Percentiles rank a stretch among this genome's conserved stretches.
These are phyloP conservation scores for Phoenoteleia sp. DNA, from an alignment of 2,888 invertebrate species.

Conservation along the genomic window DNA sequence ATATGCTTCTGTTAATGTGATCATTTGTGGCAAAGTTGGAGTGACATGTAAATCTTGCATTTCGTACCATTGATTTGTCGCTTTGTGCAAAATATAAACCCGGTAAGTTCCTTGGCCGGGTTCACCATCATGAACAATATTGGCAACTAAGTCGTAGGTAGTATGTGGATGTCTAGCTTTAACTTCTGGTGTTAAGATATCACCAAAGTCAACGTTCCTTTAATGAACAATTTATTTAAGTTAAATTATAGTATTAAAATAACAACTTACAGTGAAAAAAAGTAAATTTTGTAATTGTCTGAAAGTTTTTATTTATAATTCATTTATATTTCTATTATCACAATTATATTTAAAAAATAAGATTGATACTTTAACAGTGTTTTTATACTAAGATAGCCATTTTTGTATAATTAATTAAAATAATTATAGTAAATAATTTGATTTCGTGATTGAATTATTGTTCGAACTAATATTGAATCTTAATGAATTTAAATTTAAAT, in stretches of 20 bases:
- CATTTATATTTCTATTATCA: constrained; percentile 7
- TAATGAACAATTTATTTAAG: not conserved
- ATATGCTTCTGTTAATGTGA: constrained; percentile 99
- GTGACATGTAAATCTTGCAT: constrained; percentile 99
- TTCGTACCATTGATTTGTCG: constrained; percentile 92
- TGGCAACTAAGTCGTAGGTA: constrained; percentile 98
- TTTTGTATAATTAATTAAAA: no score
- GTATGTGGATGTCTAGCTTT: constrained; percentile 93
- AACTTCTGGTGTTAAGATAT: constrained; percentile 95
- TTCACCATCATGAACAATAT: constrained; percentile 99
- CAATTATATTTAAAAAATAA: no score
- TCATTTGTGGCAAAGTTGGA: constrained; percentile 99
- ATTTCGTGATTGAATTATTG: no score
- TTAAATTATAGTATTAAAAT: constrained; percentile 75
- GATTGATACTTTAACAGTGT: no score
- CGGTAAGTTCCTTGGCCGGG: constrained; percentile 98
- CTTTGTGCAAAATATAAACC: constrained; percentile 96
- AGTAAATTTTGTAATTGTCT: no score
- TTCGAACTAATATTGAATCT: no score
- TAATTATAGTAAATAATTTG: no score
- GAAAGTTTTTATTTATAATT: constrained; percentile 64
- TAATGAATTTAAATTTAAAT: no score
- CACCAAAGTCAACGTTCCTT: constrained; percentile 99
- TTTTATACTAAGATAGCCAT: no score
- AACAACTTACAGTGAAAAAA: no score